These are phyloP conservation scores for Callipepla squamata DNA, from an alignment of 2,113 vertebrate genomes.

Conservation along the genomic window DNA sequence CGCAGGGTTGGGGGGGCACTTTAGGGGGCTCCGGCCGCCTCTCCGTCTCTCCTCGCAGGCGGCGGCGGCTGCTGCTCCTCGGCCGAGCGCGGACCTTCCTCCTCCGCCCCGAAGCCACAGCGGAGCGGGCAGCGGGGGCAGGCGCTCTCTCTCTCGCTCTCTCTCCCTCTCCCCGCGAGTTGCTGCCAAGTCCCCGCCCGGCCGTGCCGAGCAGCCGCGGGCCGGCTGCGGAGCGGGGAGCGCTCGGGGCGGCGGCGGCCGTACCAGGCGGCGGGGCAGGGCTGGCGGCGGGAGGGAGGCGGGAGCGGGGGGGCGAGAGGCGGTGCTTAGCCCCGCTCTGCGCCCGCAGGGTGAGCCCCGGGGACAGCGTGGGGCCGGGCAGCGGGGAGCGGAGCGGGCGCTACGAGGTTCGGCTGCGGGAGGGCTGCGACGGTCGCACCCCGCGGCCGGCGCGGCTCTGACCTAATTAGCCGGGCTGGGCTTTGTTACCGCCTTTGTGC, in stretches of 20 bases:
- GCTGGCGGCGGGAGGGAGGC: conserved; percentile 57
- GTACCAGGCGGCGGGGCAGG: conserved; percentile 44
- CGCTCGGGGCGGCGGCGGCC: background rate
- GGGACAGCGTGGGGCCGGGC: background rate
- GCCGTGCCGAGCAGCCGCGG: conserved; percentile 41
- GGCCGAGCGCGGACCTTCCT: conserved; percentile 37
- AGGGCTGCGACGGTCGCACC: conserved; percentile 18
- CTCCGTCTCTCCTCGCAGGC: conserved; percentile 63
- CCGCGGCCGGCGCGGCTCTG: conserved; percentile 3
- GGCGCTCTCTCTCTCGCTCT: conserved; percentile 52
- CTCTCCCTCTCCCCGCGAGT: conserved; percentile 40
- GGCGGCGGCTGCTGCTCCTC: conserved; percentile 57
- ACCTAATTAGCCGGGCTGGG: conserved; percentile 43
- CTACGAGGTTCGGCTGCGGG: background rate
- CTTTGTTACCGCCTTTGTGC: conserved; percentile 47
- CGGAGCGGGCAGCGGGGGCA: conserved; percentile 69
- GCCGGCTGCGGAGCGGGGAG: conserved; percentile 8
- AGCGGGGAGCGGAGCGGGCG: background rate
- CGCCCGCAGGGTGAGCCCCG: conserved; percentile 44
- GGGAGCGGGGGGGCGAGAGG: conserved; percentile 61
- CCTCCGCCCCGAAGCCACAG: conserved; percentile 46
- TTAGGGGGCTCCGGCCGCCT: conserved; percentile 73
- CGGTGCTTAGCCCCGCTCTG: conserved; percentile 47
- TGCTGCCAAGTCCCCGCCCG: conserved; percentile 52
- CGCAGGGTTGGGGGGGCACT: conserved; percentile 76